phyloP scores from a whole-genome alignment of 2,797 vertebrate species.

The Emydoidea blandingii region DNA sequence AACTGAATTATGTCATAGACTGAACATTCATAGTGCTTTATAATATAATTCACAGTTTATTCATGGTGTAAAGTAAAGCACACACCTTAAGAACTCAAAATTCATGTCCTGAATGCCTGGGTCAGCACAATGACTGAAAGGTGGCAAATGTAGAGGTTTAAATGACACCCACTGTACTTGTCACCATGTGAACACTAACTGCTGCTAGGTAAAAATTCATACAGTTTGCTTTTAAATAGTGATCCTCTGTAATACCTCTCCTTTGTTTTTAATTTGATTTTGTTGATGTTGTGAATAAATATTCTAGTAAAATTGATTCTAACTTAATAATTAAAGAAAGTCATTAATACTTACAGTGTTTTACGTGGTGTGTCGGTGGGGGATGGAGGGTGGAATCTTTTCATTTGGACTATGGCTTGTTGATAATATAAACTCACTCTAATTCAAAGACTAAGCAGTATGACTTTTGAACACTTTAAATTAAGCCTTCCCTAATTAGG shows the following conservation, averaged over 20 bases:
- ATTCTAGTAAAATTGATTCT: constrained; percentile 27
- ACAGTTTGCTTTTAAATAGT: background rate
- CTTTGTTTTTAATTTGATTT: constrained; percentile 59
- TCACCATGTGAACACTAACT: constrained; percentile 19
- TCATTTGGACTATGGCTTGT: constrained; percentile 47
- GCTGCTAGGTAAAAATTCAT: constrained; percentile 20
- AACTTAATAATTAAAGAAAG: constrained; percentile 30
- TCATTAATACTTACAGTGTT: constrained; percentile 55
- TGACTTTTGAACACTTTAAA: constrained; percentile 45
- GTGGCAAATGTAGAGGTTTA: constrained; percentile 42
- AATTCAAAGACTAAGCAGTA: constrained; percentile 44
- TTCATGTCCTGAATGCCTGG: constrained; percentile 11
- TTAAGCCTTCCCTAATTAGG: constrained; percentile 56
- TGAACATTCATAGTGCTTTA: constrained; percentile 27
- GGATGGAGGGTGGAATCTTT: constrained; percentile 37
- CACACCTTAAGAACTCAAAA: constrained; percentile 37
- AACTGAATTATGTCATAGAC: constrained; percentile 23
- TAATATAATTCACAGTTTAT: constrained; percentile 19
- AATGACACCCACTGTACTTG: constrained; percentile 29
- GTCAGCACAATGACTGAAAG: constrained; percentile 42
- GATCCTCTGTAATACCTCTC: constrained; percentile 8
- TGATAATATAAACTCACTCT: constrained; percentile 60
- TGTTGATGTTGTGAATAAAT: constrained; percentile 47
- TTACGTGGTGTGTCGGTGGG: background rate
- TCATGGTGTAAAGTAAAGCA: constrained; percentile 3